Evolutionary conservation across 2,888 invertebrate genomes (phyloP).

Genomic region (Philaethria dido): DNA sequence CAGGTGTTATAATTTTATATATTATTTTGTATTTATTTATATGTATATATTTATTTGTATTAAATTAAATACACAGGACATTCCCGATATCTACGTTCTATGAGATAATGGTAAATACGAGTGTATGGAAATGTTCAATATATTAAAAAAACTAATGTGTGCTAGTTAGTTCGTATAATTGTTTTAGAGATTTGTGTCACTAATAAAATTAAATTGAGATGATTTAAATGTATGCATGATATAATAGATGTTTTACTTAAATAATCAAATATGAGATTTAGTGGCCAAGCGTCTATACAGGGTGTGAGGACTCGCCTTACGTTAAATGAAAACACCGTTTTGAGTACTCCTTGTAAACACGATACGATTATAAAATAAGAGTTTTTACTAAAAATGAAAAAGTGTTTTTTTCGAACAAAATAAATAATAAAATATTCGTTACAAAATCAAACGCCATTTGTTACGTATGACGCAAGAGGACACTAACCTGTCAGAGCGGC

Average conservation of each 20-base stretch:
- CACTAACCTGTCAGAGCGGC: too few species aligned
- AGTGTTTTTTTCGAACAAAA: too few species aligned
- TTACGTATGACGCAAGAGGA: too few species aligned
- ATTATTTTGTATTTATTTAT: background rate
- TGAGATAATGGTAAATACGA: slow-evolving; percentile 21
- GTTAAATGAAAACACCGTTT: too few species aligned
- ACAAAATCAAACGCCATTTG: too few species aligned
- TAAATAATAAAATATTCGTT: too few species aligned
- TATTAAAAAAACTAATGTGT: background rate
- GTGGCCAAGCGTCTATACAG: too few species aligned
- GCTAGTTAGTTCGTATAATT: slow-evolving; percentile 3
- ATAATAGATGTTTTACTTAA: background rate
- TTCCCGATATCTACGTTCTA: slow-evolving; percentile 18
- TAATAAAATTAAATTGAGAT: background rate
- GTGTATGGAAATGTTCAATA: background rate
- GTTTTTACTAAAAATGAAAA: too few species aligned
- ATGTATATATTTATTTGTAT: background rate
- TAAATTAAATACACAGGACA: slow-evolving; percentile 22
- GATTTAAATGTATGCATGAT: background rate
- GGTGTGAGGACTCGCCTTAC: too few species aligned
- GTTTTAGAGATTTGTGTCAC: background rate
- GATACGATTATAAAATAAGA: too few species aligned
- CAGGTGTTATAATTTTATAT: too few species aligned
- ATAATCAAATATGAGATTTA: background rate
- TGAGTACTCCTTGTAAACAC: too few species aligned